Conservation (phyloP, 2,797 vertebrate genomes). For the Pseudochirops cupreus region DNA sequence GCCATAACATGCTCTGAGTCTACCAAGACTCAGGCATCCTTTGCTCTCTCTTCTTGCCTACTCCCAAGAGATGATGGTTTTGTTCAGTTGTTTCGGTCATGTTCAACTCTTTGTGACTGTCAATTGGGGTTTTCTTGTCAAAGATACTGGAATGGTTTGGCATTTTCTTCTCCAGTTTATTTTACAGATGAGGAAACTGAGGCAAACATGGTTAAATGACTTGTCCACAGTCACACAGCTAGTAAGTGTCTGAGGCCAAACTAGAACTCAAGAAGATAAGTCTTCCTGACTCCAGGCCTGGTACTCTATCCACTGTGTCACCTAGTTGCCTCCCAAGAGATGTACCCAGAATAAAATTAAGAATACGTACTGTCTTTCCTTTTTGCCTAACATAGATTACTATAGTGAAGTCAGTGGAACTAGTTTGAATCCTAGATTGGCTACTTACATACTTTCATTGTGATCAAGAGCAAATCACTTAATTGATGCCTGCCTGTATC, state of each 20-base stretch:
- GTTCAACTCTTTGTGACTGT: background rate
- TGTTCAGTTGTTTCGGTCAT: background rate
- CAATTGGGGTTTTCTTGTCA: background rate
- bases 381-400: background rate
- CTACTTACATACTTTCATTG: background rate
- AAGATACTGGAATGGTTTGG: background rate
- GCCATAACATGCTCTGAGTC: background rate
- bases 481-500: background rate
- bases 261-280: background rate
- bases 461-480: background rate
- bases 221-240: background rate
- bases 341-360: background rate
- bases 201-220: background rate
- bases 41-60: background rate
- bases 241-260: background rate
- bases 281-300: background rate
- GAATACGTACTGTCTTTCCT: background rate
- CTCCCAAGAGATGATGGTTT: background rate
- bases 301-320: background rate
- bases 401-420: background rate
- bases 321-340: background rate
- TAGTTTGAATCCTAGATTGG: background rate
- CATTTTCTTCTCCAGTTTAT: background rate
- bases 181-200: background rate
- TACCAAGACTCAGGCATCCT: background rate